Conservation (phyloP, 1,140 invertebrate genomes). For the Zaprionus capensis region DNA sequence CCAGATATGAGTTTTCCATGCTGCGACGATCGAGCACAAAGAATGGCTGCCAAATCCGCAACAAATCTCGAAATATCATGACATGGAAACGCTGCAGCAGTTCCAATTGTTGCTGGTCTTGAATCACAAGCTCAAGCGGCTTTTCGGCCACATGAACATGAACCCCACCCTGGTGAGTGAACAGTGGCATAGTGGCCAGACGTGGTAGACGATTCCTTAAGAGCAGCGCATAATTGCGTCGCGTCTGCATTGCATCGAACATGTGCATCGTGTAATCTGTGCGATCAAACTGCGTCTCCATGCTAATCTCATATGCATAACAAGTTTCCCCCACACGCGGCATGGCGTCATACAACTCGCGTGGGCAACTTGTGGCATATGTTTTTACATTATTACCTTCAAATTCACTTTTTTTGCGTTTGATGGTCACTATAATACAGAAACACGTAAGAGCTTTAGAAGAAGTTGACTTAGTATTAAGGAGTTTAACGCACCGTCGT, state of each 20-base stretch:
- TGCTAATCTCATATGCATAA: conserved; percentile 67
- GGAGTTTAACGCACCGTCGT: conserved; percentile 53
- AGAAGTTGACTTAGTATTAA: not conserved
- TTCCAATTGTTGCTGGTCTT: conserved; percentile 85
- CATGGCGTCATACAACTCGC: conserved; percentile 55
- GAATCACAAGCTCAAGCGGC: conserved; percentile 86
- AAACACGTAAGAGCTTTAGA: not conserved
- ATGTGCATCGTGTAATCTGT: conserved; percentile 64
- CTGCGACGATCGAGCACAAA: conserved; percentile 88
- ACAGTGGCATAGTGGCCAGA: conserved; percentile 92
- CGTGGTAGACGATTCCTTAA: conserved; percentile 86
- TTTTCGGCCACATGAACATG: conserved; percentile 86
- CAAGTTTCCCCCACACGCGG: conserved; percentile 58
- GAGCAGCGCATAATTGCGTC: conserved; percentile 86
- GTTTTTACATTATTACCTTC: not conserved
- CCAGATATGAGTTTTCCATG: conserved; percentile 89
- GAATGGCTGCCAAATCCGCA: conserved; percentile 91
- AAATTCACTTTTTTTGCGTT: conserved; percentile 1
- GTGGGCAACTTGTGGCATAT: conserved; percentile 54
- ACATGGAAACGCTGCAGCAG: conserved; percentile 86
- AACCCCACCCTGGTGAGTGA: conserved; percentile 92
- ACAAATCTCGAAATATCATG: conserved; percentile 88
- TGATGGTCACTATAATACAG: conserved; percentile 37
- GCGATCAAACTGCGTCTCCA: conserved; percentile 54
- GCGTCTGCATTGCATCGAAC: conserved; percentile 73